Evolutionary conservation across 2,888 invertebrate species (phyloP).

Genomic region (Choreutis nemorana): DNA sequence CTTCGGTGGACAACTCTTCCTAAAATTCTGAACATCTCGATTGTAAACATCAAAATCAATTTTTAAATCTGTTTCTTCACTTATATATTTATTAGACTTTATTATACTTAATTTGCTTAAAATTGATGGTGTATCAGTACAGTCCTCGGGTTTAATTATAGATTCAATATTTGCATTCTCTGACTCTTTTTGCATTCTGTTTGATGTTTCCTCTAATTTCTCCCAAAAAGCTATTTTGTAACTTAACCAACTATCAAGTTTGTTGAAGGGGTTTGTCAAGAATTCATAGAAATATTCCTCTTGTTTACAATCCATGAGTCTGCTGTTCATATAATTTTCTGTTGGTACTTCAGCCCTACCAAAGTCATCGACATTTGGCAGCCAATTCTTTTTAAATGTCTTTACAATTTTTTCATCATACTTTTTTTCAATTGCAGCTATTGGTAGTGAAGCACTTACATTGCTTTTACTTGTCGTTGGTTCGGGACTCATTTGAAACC

Average conservation of each 20-base stretch:
- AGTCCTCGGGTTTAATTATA: conserved; percentile 32
- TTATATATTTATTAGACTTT: conserved; percentile 18
- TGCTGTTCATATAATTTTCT: conserved; percentile 14
- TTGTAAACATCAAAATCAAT: conserved; percentile 53
- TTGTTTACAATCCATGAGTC: conserved; percentile 21
- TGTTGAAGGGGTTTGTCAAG: conserved; percentile 21
- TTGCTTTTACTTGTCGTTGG: conserved; percentile 4
- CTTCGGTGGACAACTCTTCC: conserved; percentile 36
- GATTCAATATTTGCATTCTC: conserved; percentile 18
- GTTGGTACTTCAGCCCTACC: conserved; percentile 34
- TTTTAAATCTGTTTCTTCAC: conserved; percentile 19
- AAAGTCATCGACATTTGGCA: conserved; percentile 36
- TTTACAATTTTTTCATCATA: conserved; percentile 17
- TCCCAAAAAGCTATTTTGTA: conserved; percentile 35
- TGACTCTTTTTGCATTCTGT: conserved; percentile 19
- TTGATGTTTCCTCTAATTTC: conserved; percentile 27
- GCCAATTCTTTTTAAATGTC: conserved; percentile 28
- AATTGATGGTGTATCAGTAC: conserved; percentile 27
- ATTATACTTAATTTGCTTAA: conserved; percentile 42
- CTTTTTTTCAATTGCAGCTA: conserved; percentile 11
- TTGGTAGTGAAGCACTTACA: too few relatives aligned
- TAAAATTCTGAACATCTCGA: conserved; percentile 44
- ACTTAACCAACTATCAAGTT: conserved; percentile 36
- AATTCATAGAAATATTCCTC: conserved; percentile 33
- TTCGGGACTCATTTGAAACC: conserved; percentile 4